Conservation (phyloP, 64 coral and sea anemone genomes). For the Montipora efflorescens region DNA sequence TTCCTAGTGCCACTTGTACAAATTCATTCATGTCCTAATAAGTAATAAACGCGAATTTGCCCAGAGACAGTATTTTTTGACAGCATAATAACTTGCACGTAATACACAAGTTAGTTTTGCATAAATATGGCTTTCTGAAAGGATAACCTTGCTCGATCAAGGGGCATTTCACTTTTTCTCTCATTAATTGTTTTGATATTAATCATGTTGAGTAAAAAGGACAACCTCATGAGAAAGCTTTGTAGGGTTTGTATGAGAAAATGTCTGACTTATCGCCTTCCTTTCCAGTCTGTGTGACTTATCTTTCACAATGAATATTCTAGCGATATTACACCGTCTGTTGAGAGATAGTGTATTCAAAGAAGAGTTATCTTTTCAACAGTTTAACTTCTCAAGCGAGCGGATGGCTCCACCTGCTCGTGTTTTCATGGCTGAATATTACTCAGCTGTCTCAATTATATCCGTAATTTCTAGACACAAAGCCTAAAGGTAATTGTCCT, state of each 20-base stretch:
- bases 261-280: not conserved
- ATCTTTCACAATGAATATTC: not conserved
- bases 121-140: constrained; percentile 16
- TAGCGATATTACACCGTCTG: not conserved
- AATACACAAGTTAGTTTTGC: constrained; percentile 1
- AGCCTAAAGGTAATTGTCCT: constrained; percentile 43
- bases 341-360: not conserved
- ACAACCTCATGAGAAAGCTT: constrained; percentile 5
- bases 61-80: not conserved
- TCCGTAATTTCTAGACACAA: constrained; percentile 38
- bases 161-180: constrained; percentile 19
- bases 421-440: constrained; percentile 45
- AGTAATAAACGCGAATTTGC: constrained; percentile 5
- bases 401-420: constrained; percentile 43
- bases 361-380: constrained; percentile 23
- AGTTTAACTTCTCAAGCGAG: constrained; percentile 25
- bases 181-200: constrained; percentile 51
- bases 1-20: not conserved
- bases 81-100: constrained; percentile 9
- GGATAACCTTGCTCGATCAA: constrained; percentile 50
- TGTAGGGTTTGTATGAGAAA: constrained; percentile 20
- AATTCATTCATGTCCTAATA: not conserved
- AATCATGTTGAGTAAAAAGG: constrained; percentile 50
- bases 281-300: not conserved
- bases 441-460: constrained; percentile 59